Conservation (phyloP, 1,140 invertebrate genomes). For the Pogonomyrmex californicus region DNA sequence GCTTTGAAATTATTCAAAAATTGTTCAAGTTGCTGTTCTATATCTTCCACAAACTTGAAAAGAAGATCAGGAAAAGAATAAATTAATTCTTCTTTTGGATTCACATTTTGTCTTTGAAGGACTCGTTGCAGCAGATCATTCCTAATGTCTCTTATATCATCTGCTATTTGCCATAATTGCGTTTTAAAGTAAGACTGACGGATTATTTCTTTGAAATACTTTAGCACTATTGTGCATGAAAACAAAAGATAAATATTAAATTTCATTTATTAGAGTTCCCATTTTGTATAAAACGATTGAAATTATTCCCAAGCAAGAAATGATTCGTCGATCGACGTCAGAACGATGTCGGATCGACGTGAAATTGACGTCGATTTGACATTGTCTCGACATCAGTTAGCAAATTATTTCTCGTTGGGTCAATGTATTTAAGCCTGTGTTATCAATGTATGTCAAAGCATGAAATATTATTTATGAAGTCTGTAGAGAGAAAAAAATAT, state of each 20-base stretch:
- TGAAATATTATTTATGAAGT: too few relatives aligned
- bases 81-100: conserved; percentile 22
- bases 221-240: background rate
- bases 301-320: too few relatives aligned
- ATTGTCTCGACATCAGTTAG: too few relatives aligned
- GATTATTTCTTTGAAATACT: conserved; percentile 14
- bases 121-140: background rate
- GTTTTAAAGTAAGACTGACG: background rate
- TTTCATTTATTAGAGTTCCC: background rate
- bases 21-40: conserved; percentile 14
- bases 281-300: conserved; percentile 19
- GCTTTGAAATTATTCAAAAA: conserved; percentile 14
- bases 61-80: background rate
- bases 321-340: too few relatives aligned
- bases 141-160: conserved; percentile 7
- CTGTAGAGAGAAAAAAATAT: too few relatives aligned
- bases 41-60: background rate
- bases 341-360: too few relatives aligned
- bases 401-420: too few relatives aligned
- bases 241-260: conserved; percentile 4
- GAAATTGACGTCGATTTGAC: too few relatives aligned
- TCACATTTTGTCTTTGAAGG: background rate
- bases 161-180: conserved; percentile 18
- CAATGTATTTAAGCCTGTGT: too few relatives aligned
- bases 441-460: too few relatives aligned